Evolutionary conservation across 2,797 vertebrate species (phyloP).

Genomic region (Liasis olivaceus): DNA sequence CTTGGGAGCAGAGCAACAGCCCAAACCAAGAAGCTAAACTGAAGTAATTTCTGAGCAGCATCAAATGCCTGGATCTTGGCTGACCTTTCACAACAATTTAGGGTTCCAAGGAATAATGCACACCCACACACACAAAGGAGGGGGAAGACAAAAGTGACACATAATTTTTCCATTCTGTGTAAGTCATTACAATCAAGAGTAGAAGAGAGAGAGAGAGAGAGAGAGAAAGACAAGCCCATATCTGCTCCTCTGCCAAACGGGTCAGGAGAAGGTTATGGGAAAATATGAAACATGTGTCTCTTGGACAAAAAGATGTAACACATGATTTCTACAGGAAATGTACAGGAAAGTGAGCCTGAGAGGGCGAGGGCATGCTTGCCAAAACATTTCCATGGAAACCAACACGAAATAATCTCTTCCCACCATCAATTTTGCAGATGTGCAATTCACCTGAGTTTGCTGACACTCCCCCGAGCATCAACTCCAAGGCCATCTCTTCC

Average conservation of each 20-base stretch:
- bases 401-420: background rate
- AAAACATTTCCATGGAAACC: slow-evolving; percentile 25
- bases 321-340: slow-evolving; percentile 25
- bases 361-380: background rate
- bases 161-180: slow-evolving; percentile 4
- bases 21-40: background rate
- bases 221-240: background rate
- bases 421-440: slow-evolving; percentile 17
- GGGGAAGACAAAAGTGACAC: background rate
- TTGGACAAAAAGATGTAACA: slow-evolving; percentile 38
- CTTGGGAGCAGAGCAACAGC: background rate
- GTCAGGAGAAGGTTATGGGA: slow-evolving; percentile 40
- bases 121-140: background rate
- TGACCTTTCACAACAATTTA: background rate
- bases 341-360: slow-evolving; percentile 8
- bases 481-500: background rate
- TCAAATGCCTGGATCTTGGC: background rate
- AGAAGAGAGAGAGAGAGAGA: too few relatives aligned
- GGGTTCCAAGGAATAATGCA: slow-evolving; percentile 3
- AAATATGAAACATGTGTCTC: slow-evolving; percentile 45
- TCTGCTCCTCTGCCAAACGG: slow-evolving; percentile 18
- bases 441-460: slow-evolving; percentile 20
- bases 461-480: background rate
- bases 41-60: background rate
- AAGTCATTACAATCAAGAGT: slow-evolving; percentile 11